phyloP scores from a whole-genome alignment of 2,113 vertebrate species.

The human (Homo sapiens) region DNA sequence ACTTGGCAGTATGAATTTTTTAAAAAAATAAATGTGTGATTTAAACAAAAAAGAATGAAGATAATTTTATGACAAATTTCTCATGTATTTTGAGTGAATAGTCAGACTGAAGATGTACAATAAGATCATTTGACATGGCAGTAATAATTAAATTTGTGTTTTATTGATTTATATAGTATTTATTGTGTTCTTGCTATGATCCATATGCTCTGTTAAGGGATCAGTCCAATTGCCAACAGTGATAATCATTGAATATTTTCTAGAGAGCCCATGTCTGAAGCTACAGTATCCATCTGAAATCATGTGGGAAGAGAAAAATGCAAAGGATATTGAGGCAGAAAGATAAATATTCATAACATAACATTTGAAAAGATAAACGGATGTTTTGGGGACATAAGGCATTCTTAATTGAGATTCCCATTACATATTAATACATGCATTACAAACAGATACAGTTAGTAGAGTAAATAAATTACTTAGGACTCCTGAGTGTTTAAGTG shows the following conservation, averaged over 20 bases:
- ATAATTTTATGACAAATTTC: not conserved
- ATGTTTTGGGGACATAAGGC: not conserved
- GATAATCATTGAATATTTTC: not conserved
- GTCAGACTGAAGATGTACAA: not conserved
- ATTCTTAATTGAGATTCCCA: not conserved
- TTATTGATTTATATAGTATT: not conserved
- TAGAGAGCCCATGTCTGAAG: not conserved
- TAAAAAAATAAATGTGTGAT: not conserved
- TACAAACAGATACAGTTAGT: not conserved
- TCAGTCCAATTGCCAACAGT: no score
- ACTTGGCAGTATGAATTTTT: not conserved
- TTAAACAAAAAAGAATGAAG: not conserved
- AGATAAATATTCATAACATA: not conserved
- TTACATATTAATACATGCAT: not conserved
- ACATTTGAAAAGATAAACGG: not conserved
- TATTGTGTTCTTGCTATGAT: not conserved
- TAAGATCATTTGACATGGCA: not conserved
- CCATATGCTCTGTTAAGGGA: not conserved
- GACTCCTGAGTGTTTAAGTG: not conserved
- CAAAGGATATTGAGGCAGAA: not conserved
- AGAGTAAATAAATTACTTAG: not conserved
- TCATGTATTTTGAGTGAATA: not conserved
- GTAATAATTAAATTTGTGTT: not conserved
- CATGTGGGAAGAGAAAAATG: not conserved
- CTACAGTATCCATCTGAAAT: not conserved